Conservation (phyloP, 1,140 invertebrate species). For the Drosophila tristis region DNA sequence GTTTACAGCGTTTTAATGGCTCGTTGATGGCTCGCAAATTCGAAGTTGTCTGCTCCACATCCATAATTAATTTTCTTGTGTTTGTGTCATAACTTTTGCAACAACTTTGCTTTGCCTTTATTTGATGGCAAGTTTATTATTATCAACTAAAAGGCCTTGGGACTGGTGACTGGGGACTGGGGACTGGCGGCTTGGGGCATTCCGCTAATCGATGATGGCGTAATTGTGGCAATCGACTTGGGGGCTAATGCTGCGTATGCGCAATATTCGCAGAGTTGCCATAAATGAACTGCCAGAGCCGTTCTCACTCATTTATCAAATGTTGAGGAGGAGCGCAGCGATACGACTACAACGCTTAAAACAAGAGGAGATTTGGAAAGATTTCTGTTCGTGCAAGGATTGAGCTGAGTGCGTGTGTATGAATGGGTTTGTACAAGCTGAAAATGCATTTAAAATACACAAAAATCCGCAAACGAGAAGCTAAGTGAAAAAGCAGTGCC, state of each 20-base stretch:
- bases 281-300: constrained; percentile 74
- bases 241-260: constrained; percentile 58
- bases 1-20: no score
- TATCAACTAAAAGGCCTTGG: no score
- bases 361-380: constrained; percentile 36
- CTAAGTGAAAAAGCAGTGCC: constrained; percentile 69
- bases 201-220: constrained; percentile 44
- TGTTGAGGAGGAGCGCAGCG: constrained; percentile 66
- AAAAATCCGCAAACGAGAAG: constrained; percentile 71
- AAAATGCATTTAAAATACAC: constrained; percentile 82
- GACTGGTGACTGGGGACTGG: no score
- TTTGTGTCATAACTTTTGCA: no score
- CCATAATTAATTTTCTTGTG: neutral
- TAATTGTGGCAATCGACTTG: constrained; percentile 36
- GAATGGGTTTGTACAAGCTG: constrained; percentile 58
- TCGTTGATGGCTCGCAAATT: no score
- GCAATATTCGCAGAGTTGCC: constrained; percentile 63
- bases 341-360: constrained; percentile 8
- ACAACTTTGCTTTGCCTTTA: neutral
- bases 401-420: constrained; percentile 10
- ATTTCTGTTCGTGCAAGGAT: constrained; percentile 54
- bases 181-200: neutral
- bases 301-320: constrained; percentile 77
- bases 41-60: neutral
- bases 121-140: neutral